These are phyloP conservation scores for Caenorhabditis remanei DNA, from an alignment of 1,140 invertebrate species.

Conservation along the genomic window DNA sequence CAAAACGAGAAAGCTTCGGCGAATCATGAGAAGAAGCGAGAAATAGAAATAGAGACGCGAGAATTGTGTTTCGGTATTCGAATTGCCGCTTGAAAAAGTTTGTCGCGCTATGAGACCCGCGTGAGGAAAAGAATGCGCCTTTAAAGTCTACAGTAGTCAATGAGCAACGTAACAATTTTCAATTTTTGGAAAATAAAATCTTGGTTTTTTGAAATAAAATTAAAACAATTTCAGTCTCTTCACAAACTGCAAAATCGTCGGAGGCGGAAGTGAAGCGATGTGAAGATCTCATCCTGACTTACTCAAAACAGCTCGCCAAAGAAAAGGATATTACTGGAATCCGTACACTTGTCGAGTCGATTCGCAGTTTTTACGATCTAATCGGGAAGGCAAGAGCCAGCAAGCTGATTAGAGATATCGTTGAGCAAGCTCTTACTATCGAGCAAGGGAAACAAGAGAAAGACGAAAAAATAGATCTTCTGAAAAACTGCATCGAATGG, in stretches of 20 bases:
- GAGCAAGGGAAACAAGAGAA: constrained; percentile 78
- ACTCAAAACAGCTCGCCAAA: constrained; percentile 68
- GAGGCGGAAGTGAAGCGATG: constrained; percentile 71
- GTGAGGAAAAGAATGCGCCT: background rate
- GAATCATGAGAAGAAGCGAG: background rate
- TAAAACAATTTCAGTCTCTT: background rate
- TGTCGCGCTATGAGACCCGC: background rate
- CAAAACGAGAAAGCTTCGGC: background rate
- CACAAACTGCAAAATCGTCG: constrained; percentile 26
- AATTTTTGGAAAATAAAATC: background rate
- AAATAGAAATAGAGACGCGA: background rate
- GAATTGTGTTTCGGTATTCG: background rate
- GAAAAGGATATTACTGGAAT: constrained; percentile 79
- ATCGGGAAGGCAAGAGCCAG: constrained; percentile 98
- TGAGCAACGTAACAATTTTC: too few species aligned
- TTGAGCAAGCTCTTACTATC: constrained; percentile 96
- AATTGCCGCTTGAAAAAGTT: constrained; percentile 19
- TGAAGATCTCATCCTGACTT: constrained; percentile 69
- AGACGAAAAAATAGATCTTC: constrained; percentile 78
- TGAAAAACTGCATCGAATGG: constrained; percentile 93
- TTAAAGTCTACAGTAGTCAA: background rate
- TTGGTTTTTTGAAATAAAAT: background rate
- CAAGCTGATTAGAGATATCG: constrained; percentile 93
- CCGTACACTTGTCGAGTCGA: constrained; percentile 90
- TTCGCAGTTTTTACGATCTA: constrained; percentile 52